Conservation (phyloP, 1,140 invertebrate genomes). For the Heliconius congener region DNA sequence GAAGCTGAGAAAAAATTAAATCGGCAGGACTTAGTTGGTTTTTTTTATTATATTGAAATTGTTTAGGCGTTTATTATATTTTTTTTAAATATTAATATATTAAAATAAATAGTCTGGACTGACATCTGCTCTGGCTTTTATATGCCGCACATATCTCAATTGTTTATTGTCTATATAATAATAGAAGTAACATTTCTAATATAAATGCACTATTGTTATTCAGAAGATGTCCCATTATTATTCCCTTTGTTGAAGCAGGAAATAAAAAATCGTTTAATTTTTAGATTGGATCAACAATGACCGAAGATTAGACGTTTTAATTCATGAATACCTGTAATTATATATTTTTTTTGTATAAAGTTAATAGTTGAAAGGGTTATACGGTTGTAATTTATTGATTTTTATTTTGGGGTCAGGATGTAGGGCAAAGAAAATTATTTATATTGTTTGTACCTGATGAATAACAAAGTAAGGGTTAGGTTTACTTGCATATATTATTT, state of each 20-base stretch:
- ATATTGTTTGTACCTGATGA: background rate
- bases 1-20: no score
- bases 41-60: no score
- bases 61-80: no score
- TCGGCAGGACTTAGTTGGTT: no score
- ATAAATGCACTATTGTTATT: conserved; percentile 32
- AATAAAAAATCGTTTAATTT: conserved; percentile 40
- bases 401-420: background rate
- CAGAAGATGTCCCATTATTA: conserved; percentile 26
- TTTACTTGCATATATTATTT: no score
- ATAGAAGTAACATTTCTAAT: conserved; percentile 43
- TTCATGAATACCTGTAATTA: conserved; percentile 4
- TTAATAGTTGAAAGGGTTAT: background rate
- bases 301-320: conserved; percentile 31
- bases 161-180: conserved; percentile 56
- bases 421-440: background rate
- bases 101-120: conserved; percentile 6
- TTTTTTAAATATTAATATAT: no score
- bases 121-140: conserved; percentile 5
- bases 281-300: conserved; percentile 34
- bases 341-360: background rate
- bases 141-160: conserved; percentile 34
- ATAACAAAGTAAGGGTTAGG: background rate
- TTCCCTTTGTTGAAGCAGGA: conserved; percentile 36
- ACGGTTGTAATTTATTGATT: background rate